Evolutionary conservation across 2,113 vertebrate genomes (phyloP).

Genomic region (Paracyprichromis sp.): DNA sequence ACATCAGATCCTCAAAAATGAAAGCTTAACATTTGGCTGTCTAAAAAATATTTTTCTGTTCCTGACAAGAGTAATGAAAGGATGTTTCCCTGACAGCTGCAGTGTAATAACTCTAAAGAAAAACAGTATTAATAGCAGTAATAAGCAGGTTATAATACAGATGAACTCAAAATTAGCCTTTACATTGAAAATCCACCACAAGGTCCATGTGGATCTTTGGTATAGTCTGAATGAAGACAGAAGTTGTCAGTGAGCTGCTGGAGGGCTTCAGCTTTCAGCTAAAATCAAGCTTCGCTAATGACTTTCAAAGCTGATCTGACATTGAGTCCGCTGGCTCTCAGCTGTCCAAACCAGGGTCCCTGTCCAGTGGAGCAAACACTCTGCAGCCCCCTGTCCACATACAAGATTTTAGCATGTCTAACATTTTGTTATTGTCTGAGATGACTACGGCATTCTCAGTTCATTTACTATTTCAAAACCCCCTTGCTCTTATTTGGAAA

Average conservation of each 20-base stretch:
- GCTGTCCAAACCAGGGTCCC: not conserved
- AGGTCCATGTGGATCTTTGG: not conserved
- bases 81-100: not conserved
- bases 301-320: conserved; percentile 23
- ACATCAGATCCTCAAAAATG: not conserved
- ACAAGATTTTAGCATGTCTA: not conserved
- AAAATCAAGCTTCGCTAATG: conserved; percentile 19
- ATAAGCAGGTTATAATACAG: not conserved
- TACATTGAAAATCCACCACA: not conserved
- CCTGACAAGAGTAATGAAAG: not conserved
- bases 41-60: not conserved
- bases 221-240: not conserved
- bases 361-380: conserved; percentile 11
- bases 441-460: rapidly evolving
- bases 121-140: not conserved
- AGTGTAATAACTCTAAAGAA: not conserved
- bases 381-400: not conserved
- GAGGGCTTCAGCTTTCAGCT: not conserved
- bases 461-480: not conserved
- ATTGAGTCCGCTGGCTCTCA: conserved; percentile 23
- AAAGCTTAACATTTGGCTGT: not conserved
- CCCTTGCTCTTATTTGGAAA: rapidly evolving
- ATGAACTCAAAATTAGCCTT: not conserved
- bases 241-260: not conserved
- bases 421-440: not conserved